Evolutionary conservation across 2,888 invertebrate species (phyloP).

Genomic region (Torymus aiolomorphi): DNA sequence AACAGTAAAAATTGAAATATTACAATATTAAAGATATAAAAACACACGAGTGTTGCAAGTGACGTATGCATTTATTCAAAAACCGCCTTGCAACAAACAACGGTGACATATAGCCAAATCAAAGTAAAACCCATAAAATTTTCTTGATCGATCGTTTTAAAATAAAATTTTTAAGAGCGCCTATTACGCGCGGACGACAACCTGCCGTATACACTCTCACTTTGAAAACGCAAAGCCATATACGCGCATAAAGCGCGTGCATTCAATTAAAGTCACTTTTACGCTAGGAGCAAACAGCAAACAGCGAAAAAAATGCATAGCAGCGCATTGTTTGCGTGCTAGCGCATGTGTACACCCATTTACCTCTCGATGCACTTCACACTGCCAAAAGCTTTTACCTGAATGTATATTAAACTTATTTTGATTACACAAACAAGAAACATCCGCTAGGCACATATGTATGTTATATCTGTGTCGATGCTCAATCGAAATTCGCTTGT

Average conservation of each 20-base stretch:
- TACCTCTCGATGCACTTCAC: slow-evolving; percentile 12
- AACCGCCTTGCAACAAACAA: too few species aligned
- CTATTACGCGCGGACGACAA: too few species aligned
- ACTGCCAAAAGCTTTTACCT: slow-evolving; percentile 38
- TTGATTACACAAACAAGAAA: slow-evolving; percentile 22
- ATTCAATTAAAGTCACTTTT: slow-evolving; percentile 33
- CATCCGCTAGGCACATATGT: neutral
- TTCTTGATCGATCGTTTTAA: too few species aligned
- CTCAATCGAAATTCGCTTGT: neutral
- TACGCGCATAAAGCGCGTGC: neutral
- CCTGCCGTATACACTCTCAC: too few species aligned
- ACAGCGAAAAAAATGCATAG: slow-evolving; percentile 1
- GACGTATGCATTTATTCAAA: too few species aligned
- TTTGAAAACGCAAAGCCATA: too few species aligned
- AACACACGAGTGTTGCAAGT: too few species aligned
- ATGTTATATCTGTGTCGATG: slow-evolving; percentile 3
- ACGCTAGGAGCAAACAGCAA: slow-evolving; percentile 3
- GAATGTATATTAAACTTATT: slow-evolving; percentile 41
- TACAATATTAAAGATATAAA: too few species aligned
- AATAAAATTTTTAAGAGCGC: too few species aligned
- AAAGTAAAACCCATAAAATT: too few species aligned
- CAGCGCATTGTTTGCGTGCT: slow-evolving; percentile 29
- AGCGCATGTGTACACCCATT: slow-evolving; percentile 14
- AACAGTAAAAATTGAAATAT: too few species aligned
- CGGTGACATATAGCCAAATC: too few species aligned